Evolutionary conservation across 2,113 vertebrate genomes (phyloP).

Genomic region (Uria lomvia): DNA sequence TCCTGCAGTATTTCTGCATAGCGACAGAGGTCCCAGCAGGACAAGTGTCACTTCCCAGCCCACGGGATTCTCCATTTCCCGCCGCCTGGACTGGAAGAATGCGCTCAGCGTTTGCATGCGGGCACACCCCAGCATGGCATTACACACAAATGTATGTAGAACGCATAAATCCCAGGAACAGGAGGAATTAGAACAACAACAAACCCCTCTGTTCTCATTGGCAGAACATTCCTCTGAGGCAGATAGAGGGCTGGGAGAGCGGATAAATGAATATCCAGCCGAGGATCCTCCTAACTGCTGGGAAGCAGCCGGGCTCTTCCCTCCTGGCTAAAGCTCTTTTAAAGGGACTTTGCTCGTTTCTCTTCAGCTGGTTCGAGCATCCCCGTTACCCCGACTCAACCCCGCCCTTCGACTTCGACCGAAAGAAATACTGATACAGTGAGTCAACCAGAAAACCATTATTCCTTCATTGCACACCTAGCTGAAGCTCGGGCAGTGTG

Average conservation of each 20-base stretch:
- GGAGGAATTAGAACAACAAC: neutral
- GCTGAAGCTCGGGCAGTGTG: neutral
- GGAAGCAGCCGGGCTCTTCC: neutral
- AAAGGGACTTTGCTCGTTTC: neutral
- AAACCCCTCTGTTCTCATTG: neutral
- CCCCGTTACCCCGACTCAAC: neutral
- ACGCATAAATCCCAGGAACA: neutral
- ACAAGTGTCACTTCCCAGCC: neutral
- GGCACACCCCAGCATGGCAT: accelerated
- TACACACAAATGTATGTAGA: accelerated
- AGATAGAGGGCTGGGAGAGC: neutral
- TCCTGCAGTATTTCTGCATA: slow-evolving; percentile 24
- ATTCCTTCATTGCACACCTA: neutral
- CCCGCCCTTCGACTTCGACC: neutral
- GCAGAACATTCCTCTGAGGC: neutral
- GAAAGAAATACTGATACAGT: neutral
- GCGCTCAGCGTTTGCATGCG: accelerated
- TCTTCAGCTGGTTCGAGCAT: neutral
- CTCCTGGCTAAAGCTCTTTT: neutral
- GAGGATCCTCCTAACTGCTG: neutral
- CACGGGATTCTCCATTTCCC: neutral
- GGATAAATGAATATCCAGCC: neutral
- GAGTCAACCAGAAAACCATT: neutral
- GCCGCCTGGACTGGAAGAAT: accelerated
- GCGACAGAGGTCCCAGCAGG: slow-evolving; percentile 35